Evolutionary conservation across 2,797 vertebrate species (phyloP), one percentile per base, ranked within the genome.

Genomic region (Channallabes apus): DNA sequence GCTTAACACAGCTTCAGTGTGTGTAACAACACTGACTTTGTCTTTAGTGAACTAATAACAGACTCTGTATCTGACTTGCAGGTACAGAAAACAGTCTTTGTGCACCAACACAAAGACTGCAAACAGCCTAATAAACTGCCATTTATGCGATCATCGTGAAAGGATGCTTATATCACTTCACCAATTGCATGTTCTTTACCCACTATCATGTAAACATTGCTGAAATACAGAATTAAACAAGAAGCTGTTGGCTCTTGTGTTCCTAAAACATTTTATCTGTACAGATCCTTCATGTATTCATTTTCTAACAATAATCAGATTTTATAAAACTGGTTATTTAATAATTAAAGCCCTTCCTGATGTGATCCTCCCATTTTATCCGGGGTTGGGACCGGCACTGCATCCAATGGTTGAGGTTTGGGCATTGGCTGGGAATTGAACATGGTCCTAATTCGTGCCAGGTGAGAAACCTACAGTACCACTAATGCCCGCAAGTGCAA

Each of bases 31-130:
- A 0, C 75, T 29, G 76, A 24, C n/a, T 80, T 72, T 85, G 84
- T 85, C 56, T 85, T 69, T 59, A 35, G 67, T 8, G 27, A 80
- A 61, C 58, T 46, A 85, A 85, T 80, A 73, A 80, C 78, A 72
- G 38, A 80, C 67, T 76, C 73, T 0, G 72, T 75, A 15, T 32
- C 46, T 4, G 73, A 76, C 17, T 46, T 58, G 7, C 27, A 76
- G 29, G 4, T 58, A 76, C 73, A 58, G 51, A 76, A 58, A 58
- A 51, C 73, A 5, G 73, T 32, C 17, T 58, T 22, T 76, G 27
- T 76, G 51, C 6, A 58, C 27, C 18, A 56, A 27, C 51, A 9
- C 29, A 17, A 14, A 59, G 58, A 35, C 35, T 35, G 38, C 59
- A 77, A 77, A 35, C 75, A 59, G 54, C 18, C 29, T 56, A 4